Conservation (phyloP, 2,797 vertebrate species). For the Gymnoscopelus microlampas region DNA sequence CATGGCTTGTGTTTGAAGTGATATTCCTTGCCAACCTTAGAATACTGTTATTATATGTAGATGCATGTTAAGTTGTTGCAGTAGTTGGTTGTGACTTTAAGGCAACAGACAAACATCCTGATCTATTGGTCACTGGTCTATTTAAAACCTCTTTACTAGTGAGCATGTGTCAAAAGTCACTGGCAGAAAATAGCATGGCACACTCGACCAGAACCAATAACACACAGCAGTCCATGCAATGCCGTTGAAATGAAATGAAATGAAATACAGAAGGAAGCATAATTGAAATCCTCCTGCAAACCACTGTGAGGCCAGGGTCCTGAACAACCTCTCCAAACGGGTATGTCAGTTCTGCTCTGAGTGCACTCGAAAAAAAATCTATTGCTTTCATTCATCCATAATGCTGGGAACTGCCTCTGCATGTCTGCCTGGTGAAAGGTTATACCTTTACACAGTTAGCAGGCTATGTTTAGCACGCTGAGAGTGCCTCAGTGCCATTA, state of each 20-base stretch:
- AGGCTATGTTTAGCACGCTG: constrained; percentile 29
- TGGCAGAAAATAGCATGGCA: constrained; percentile 33
- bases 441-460: not conserved
- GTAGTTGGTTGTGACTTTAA: too few relatives aligned
- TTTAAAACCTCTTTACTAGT: constrained; percentile 60
- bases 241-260: not conserved
- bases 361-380: constrained; percentile 15
- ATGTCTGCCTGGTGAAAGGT: constrained; percentile 16
- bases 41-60: too few relatives aligned
- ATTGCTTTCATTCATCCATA: constrained; percentile 28
- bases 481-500: constrained; percentile 2
- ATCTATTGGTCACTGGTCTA: constrained; percentile 50
- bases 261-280: not conserved
- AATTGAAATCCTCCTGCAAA: constrained; percentile 4
- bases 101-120: too few relatives aligned
- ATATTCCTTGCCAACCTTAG: too few relatives aligned
- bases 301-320: not conserved
- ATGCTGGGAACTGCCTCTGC: constrained; percentile 10
- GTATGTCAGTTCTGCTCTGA: constrained; percentile 43
- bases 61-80: too few relatives aligned
- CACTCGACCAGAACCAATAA: constrained; percentile 20
- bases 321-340: constrained; percentile 27
- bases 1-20: too few relatives aligned
- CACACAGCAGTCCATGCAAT: constrained; percentile 11
- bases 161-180: constrained; percentile 8